Conservation (phyloP, 2,888 invertebrate species). For the Lumbricus terrestris region DNA sequence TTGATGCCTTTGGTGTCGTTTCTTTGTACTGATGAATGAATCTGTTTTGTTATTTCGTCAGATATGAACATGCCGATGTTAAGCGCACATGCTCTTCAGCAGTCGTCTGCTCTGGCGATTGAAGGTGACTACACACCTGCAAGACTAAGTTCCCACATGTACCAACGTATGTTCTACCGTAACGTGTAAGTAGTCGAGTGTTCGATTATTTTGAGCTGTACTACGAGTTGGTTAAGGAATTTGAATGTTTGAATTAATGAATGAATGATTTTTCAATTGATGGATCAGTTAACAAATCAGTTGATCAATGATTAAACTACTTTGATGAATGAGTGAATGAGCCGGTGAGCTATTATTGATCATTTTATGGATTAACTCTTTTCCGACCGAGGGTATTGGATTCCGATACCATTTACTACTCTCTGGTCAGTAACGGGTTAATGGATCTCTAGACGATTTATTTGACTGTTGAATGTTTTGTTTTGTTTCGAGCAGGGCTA, state of each 20-base stretch:
- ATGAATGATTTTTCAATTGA: not conserved
- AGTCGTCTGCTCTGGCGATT: slow-evolving; percentile 46
- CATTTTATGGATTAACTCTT: no score
- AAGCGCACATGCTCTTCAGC: slow-evolving; percentile 47
- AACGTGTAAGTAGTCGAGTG: slow-evolving; percentile 13
- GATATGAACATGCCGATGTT: slow-evolving; percentile 46
- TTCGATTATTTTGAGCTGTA: not conserved
- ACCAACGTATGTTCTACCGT: slow-evolving; percentile 46
- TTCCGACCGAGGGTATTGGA: no score
- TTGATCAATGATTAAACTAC: not conserved
- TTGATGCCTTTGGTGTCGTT: not conserved
- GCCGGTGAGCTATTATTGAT: no score
- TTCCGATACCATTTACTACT: no score
- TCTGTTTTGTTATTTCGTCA: not conserved
- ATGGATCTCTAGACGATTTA: no score
- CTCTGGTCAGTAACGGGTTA: no score
- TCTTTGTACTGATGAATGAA: not conserved
- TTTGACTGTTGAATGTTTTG: not conserved
- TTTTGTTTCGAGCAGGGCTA: no score
- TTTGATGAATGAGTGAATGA: not conserved
- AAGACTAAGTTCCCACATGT: slow-evolving; percentile 47
- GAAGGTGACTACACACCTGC: slow-evolving; percentile 48
- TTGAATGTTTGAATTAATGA: not conserved
- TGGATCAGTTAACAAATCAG: not conserved
- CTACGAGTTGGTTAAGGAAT: not conserved